phyloP scores from a whole-genome alignment of 2,797 vertebrate species.

The Sebastes diaconus region DNA sequence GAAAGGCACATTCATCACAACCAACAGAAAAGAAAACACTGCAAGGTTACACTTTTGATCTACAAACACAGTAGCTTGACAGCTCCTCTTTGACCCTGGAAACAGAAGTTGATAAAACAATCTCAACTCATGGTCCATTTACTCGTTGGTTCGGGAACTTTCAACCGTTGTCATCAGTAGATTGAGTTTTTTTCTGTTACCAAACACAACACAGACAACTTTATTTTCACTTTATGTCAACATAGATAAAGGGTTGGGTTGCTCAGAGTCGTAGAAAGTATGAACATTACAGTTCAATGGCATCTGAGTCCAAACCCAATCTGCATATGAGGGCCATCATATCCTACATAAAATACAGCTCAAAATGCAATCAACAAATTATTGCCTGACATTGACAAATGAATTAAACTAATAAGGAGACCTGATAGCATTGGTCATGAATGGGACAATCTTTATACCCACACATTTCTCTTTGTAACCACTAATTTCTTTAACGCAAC shows the following conservation, averaged over 20 bases:
- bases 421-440: background rate
- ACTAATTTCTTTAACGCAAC: too few relatives aligned
- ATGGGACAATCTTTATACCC: background rate
- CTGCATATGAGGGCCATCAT: background rate
- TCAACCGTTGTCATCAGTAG: too few relatives aligned
- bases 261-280: background rate
- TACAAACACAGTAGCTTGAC: background rate
- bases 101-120: too few relatives aligned
- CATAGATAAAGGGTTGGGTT: too few relatives aligned
- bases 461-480: background rate
- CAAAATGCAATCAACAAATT: background rate
- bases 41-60: too few relatives aligned
- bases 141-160: too few relatives aligned
- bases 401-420: background rate
- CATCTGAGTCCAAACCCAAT: background rate
- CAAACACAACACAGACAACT: background rate
- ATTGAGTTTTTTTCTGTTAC: too few relatives aligned
- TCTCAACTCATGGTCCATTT: too few relatives aligned
- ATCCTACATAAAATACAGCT: background rate
- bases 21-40: too few relatives aligned
- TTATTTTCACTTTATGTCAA: background rate
- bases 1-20: too few relatives aligned
- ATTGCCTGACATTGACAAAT: background rate
- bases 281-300: background rate
- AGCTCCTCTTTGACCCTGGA: background rate